Conservation (phyloP, 2,888 invertebrate species). For the Merodon equestris region DNA sequence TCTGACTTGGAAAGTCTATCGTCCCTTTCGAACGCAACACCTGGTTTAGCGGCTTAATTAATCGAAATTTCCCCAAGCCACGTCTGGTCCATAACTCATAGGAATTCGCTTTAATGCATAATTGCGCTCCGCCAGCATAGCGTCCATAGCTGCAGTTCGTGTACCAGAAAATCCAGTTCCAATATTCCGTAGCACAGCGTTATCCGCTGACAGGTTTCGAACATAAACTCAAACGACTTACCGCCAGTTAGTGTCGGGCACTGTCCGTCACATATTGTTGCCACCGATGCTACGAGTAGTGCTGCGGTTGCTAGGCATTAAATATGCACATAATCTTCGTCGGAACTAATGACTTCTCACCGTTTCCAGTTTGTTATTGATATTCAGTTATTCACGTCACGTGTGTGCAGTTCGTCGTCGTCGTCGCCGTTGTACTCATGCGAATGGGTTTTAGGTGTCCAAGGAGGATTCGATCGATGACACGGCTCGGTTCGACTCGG, state of each 20-base stretch:
- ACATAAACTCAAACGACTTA: conserved; percentile 21
- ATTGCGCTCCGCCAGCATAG: too few species aligned
- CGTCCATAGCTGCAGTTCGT: too few species aligned
- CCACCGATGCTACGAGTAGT: background rate
- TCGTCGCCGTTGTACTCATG: too few species aligned
- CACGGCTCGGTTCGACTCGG: background rate
- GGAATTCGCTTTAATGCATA: too few species aligned
- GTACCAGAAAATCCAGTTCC: conserved; percentile 25
- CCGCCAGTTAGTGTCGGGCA: conserved; percentile 13
- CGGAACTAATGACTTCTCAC: conserved; percentile 59
- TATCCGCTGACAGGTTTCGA: conserved; percentile 1
- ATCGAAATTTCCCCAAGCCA: too few species aligned
- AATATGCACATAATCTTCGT: conserved; percentile 56
- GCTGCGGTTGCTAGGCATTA: conserved; percentile 14
- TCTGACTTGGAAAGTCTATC: too few species aligned
- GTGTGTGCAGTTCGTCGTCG: conserved; percentile 36
- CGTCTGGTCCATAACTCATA: too few species aligned
- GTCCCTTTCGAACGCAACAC: too few species aligned
- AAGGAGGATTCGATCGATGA: conserved; percentile 48
- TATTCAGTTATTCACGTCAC: conserved; percentile 65
- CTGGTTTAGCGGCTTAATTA: too few species aligned
- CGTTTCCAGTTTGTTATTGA: conserved; percentile 51
- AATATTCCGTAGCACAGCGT: background rate
- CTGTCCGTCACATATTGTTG: conserved; percentile 12
- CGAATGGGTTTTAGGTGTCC: conserved; percentile 22